Evolutionary conservation across 2,113 vertebrate genomes (phyloP).

Genomic region (Phyllopteryx taeniolatus): DNA sequence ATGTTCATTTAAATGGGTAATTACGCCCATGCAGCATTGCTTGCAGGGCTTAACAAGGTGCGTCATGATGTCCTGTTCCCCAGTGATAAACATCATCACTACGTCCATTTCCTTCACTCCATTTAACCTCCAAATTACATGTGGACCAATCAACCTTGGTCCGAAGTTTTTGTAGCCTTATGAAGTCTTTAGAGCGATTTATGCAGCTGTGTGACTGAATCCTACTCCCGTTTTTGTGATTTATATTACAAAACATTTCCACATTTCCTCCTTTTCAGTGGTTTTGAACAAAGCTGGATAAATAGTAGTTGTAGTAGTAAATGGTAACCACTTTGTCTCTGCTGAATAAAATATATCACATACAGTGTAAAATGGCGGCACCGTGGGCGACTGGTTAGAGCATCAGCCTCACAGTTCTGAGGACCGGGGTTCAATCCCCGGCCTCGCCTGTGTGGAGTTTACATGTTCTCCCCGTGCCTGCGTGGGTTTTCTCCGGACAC

Average conservation of each 20-base stretch:
- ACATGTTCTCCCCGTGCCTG: too few relatives aligned
- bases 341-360: conserved; percentile 5
- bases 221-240: conserved; percentile 14
- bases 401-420: too few relatives aligned
- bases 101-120: conserved; percentile 59
- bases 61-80: conserved; percentile 65
- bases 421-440: too few relatives aligned
- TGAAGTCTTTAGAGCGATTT: conserved; percentile 17
- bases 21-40: conserved; percentile 50
- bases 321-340: background rate
- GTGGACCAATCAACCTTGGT: conserved; percentile 34
- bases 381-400: too few relatives aligned
- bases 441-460: too few relatives aligned
- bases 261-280: conserved; percentile 11
- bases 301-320: conserved; percentile 1
- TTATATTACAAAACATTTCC: conserved; percentile 19
- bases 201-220: conserved; percentile 23
- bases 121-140: conserved; percentile 52
- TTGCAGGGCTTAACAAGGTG: conserved; percentile 69
- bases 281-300: conserved; percentile 11
- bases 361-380: background rate
- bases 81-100: conserved; percentile 59
- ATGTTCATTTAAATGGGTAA: conserved; percentile 70
- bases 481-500: too few relatives aligned
- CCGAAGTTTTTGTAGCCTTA: conserved; percentile 13